Evolutionary conservation across 2,797 vertebrate species (phyloP).

Genomic region (Notolepis coatsorum): DNA sequence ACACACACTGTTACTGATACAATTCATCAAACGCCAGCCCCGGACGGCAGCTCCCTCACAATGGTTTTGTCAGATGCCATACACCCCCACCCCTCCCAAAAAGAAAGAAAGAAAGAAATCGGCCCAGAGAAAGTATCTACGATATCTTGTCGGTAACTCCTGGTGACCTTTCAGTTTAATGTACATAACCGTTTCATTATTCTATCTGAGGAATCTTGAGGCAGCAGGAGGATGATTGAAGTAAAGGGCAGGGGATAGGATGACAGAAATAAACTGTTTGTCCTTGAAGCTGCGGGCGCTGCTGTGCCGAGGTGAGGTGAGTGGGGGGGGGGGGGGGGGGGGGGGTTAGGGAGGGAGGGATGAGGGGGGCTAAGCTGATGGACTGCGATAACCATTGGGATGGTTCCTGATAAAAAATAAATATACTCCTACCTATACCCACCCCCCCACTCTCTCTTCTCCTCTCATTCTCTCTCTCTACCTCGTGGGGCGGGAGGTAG

Average conservation of each 20-base stretch:
- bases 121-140: too few relatives aligned
- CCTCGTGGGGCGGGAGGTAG: too few relatives aligned
- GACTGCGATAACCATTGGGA: conserved; percentile 58
- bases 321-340: conserved; percentile 24
- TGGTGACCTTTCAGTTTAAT: conserved; percentile 86
- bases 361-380: conserved; percentile 41
- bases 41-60: conserved; percentile 55
- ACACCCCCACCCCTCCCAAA: conserved; percentile 29
- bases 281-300: conserved; percentile 64
- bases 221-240: conserved; percentile 71
- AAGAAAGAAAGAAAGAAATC: too few relatives aligned
- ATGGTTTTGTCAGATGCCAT: conserved; percentile 52
- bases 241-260: conserved; percentile 87
- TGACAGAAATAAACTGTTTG: conserved; percentile 66
- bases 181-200: conserved; percentile 85
- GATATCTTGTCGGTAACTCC: conserved; percentile 51
- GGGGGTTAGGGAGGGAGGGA: too few relatives aligned
- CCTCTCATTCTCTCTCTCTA: background rate
- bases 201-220: conserved; percentile 75
- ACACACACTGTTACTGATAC: conserved; percentile 63
- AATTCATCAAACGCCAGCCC: conserved; percentile 68
- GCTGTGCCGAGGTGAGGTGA: conserved; percentile 39
- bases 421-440: background rate
- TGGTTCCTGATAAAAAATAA: conserved; percentile 31
- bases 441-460: background rate